These are phyloP conservation scores for Pogonognathellus flavescens DNA, from an alignment of 1,140 invertebrate genomes.

Conservation along the genomic window DNA sequence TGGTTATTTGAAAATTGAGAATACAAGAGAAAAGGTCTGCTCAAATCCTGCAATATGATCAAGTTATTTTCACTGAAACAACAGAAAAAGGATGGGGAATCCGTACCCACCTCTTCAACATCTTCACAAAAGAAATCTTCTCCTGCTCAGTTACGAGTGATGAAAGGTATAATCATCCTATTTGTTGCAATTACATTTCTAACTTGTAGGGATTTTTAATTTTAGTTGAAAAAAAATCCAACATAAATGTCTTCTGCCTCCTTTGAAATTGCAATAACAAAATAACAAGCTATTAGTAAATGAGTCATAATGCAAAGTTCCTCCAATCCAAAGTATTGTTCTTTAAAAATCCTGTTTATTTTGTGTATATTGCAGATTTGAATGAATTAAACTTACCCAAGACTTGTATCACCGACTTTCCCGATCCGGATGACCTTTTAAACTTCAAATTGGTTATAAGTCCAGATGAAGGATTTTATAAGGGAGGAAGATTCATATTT, in stretches of 20 bases:
- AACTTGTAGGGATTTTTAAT: background rate
- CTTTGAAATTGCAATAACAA: too few relatives aligned
- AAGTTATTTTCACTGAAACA: constrained; percentile 98
- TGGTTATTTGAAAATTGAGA: too few relatives aligned
- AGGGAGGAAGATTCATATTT: constrained; percentile 93
- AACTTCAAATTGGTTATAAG: constrained; percentile 96
- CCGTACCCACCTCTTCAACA: constrained; percentile 75
- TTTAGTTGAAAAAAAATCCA: too few relatives aligned
- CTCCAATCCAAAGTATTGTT: too few relatives aligned
- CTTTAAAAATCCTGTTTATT: background rate
- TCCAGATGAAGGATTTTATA: constrained; percentile 98
- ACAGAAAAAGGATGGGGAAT: constrained; percentile 96
- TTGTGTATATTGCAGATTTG: constrained; percentile 83
- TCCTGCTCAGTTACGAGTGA: constrained; percentile 95
- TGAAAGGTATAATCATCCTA: constrained; percentile 85
- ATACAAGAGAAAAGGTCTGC: too few relatives aligned
- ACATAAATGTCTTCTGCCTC: too few relatives aligned
- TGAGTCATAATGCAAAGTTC: too few relatives aligned
- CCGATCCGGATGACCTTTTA: constrained; percentile 95
- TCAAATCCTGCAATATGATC: constrained; percentile 79
- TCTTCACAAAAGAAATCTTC: constrained; percentile 91
- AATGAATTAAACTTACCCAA: constrained; percentile 97
- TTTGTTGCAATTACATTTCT: background rate
- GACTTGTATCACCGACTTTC: constrained; percentile 96
- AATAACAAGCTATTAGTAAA: too few relatives aligned